Evolutionary conservation across 2,113 vertebrate species (phyloP).

Genomic region (Coptodon bakossiorum): DNA sequence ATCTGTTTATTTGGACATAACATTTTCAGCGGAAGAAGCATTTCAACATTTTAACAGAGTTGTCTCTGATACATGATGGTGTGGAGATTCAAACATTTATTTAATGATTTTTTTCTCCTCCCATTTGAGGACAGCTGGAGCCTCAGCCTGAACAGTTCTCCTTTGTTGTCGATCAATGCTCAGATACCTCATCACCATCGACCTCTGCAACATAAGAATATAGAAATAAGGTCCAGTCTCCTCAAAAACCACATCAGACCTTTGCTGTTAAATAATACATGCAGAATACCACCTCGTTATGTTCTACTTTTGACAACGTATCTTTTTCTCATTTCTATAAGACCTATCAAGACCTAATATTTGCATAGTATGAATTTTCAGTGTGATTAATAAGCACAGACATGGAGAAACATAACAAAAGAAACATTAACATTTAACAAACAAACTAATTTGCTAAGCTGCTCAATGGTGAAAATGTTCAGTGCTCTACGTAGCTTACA

Average conservation of each 20-base stretch:
- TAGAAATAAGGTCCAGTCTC: neutral
- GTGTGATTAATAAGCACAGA: neutral
- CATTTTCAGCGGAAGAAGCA: neutral
- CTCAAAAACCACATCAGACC: neutral
- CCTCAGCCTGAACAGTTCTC: conserved; percentile 13
- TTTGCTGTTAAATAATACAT: neutral
- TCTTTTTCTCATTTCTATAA: neutral
- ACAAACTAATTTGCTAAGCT: neutral
- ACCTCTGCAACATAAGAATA: neutral
- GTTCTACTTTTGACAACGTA: neutral
- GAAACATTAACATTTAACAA: neutral
- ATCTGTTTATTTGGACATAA: neutral
- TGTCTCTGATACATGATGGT: neutral
- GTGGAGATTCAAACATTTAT: conserved; percentile 1
- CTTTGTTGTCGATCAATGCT: conserved; percentile 38
- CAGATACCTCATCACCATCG: conserved; percentile 9
- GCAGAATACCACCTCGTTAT: neutral
- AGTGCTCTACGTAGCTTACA: neutral
- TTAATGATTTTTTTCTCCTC: conserved; percentile 4
- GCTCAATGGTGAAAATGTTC: neutral
- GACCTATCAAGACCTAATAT: neutral
- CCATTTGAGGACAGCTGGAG: neutral
- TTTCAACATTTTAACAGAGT: neutral
- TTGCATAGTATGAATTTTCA: neutral
- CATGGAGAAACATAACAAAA: neutral